Evolutionary conservation across 2,888 invertebrate species (phyloP).

Genomic region (Pyrgus malvae): DNA sequence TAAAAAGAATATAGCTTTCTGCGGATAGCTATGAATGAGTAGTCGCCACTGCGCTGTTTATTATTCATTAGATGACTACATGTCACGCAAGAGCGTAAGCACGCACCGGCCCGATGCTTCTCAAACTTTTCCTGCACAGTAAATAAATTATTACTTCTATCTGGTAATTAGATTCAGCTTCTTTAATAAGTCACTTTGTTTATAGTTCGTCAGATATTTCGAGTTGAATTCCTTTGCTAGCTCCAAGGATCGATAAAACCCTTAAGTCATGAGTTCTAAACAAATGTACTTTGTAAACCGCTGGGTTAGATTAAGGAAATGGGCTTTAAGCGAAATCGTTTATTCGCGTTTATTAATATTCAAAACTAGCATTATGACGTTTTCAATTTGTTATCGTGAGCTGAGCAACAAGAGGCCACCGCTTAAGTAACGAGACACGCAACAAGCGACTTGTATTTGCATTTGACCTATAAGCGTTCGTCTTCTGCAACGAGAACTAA

Average conservation of each 20-base stretch:
- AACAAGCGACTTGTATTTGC: conserved; percentile 71
- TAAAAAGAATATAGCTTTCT: conserved; percentile 69
- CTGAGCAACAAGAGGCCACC: conserved; percentile 54
- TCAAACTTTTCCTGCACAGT: conserved; percentile 59
- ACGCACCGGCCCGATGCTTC: conserved; percentile 71
- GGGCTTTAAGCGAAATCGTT: conserved; percentile 55
- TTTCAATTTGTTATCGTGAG: conserved; percentile 65
- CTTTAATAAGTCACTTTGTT: not conserved
- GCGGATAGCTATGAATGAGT: conserved; percentile 77
- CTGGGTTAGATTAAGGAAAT: conserved; percentile 48
- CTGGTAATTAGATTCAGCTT: not conserved
- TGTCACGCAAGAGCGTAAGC: conserved; percentile 73
- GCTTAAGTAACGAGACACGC: conserved; percentile 62
- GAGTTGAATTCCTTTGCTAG: no score
- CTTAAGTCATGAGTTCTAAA: not conserved
- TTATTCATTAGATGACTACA: conserved; percentile 77
- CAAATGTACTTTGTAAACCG: conserved; percentile 47
- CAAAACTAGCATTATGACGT: conserved; percentile 67
- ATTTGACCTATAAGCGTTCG: conserved; percentile 69
- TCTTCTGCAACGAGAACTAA: conserved; percentile 46
- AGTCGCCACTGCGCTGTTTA: conserved; percentile 73
- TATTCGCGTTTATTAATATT: conserved; percentile 70
- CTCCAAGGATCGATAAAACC: not conserved
- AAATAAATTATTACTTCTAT: conserved; percentile 43
- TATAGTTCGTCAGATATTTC: no score